These are phyloP conservation scores for Diarsia mendica DNA, from an alignment of 2,888 invertebrate genomes.

Conservation along the genomic window DNA sequence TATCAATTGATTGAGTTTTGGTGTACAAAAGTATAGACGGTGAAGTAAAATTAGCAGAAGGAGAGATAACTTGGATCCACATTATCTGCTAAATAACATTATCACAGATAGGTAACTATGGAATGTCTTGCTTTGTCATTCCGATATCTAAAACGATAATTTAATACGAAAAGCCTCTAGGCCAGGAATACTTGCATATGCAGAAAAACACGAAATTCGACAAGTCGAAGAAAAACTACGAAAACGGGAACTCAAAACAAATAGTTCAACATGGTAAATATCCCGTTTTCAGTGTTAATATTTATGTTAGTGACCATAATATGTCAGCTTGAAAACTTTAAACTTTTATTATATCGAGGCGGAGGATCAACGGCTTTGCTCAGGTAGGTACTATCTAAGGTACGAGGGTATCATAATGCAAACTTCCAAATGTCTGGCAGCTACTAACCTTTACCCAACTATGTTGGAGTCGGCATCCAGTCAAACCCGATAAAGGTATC, in stretches of 20 bases:
- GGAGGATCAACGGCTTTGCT: not conserved
- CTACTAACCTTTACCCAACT: not conserved
- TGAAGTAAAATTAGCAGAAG: constrained; percentile 12
- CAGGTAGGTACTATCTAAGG: not conserved
- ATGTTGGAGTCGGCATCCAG: too few relatives aligned
- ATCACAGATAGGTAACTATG: constrained; percentile 28
- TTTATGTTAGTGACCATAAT: too few relatives aligned
- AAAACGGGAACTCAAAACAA: too few relatives aligned
- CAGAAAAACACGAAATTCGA: not conserved
- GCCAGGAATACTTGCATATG: not conserved
- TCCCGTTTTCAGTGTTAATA: too few relatives aligned
- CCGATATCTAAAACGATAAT: not conserved
- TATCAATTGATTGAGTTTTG: not conserved
- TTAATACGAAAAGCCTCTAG: not conserved
- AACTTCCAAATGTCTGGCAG: not conserved
- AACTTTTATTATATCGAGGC: too few relatives aligned
- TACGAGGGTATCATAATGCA: not conserved
- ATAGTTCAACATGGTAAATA: too few relatives aligned
- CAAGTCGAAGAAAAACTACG: not conserved
- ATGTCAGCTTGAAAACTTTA: too few relatives aligned
- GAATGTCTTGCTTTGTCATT: constrained; percentile 28
- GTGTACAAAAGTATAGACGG: not conserved
- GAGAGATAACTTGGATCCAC: constrained; percentile 36
- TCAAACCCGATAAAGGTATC: too few relatives aligned
- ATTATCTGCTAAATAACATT: constrained; percentile 18